phyloP scores from a whole-genome alignment of 1,140 invertebrate genomes.

The Marisa cornuarietis region DNA sequence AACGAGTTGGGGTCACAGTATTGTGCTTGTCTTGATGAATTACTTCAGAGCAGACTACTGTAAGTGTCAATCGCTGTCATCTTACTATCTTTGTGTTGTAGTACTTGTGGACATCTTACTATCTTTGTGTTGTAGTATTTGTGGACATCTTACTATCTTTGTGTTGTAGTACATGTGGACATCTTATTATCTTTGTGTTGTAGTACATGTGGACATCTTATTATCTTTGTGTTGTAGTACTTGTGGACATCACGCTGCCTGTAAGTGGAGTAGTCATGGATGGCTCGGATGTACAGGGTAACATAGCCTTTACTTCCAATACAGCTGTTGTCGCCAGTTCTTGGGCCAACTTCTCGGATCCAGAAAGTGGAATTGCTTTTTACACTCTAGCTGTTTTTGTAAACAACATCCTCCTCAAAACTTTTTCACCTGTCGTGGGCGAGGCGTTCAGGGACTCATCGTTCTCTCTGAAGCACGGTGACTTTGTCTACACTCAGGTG shows the following conservation, averaged over 20 bases:
- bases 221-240: slow-evolving; percentile 12
- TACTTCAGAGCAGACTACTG: no score
- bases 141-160: no score
- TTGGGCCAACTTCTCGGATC: slow-evolving; percentile 36
- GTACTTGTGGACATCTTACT: no score
- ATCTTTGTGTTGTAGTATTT: no score
- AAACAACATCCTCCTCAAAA: slow-evolving; percentile 24
- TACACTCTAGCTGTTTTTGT: slow-evolving; percentile 26
- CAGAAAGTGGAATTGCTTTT: slow-evolving; percentile 30
- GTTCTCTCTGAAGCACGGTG: slow-evolving; percentile 33
- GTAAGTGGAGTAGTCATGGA: slow-evolving; percentile 30
- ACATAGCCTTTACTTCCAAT: slow-evolving; percentile 30
- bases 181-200: no score
- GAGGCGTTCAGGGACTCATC: slow-evolving; percentile 34
- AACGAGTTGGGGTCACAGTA: no score
- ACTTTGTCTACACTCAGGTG: slow-evolving; percentile 26
- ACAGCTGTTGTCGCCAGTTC: slow-evolving; percentile 21
- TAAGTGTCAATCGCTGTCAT: no score
- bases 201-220: no score
- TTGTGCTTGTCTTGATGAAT: no score
- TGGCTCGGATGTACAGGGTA: slow-evolving; percentile 8
- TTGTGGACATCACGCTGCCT: slow-evolving; percentile 35
- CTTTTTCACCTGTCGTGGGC: slow-evolving; percentile 3
- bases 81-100: no score
- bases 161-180: no score